Evolutionary conservation across 1,140 invertebrate genomes (phyloP).

Genomic region (Drosophila orena): DNA sequence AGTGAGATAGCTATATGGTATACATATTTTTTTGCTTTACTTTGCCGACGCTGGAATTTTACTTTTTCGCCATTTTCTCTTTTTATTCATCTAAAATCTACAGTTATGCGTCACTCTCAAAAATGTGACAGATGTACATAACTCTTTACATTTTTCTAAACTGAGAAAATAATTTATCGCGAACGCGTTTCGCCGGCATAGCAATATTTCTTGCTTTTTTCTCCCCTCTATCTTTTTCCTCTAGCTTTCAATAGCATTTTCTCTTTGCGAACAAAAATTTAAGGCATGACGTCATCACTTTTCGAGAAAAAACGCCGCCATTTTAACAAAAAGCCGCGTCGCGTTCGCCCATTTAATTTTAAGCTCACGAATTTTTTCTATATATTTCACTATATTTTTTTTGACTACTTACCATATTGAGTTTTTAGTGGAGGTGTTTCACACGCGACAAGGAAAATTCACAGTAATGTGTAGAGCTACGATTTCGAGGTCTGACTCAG

Average conservation of each 20-base stretch:
- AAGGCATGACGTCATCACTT: constrained; percentile 60
- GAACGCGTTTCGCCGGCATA: not conserved
- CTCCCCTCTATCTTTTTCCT: not conserved
- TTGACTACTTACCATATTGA: constrained; percentile 70
- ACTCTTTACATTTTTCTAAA: too few relatives aligned
- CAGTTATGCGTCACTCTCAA: not conserved
- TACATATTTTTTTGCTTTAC: constrained; percentile 28
- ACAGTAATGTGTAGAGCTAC: constrained; percentile 55
- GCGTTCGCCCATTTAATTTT: not conserved
- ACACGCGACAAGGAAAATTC: constrained; percentile 65
- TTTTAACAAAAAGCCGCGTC: constrained; percentile 3
- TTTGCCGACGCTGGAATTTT: constrained; percentile 7
- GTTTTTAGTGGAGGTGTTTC: constrained; percentile 43
- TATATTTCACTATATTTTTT: not conserved
- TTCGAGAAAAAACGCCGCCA: constrained; percentile 11
- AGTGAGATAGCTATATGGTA: constrained; percentile 13
- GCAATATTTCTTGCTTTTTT: too few relatives aligned
- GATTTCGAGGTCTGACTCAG: constrained; percentile 47
- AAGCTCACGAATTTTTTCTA: not conserved
- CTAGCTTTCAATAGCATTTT: constrained; percentile 1
- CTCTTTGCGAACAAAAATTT: not conserved
- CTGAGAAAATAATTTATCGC: too few relatives aligned
- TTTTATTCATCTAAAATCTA: not conserved
- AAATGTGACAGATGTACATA: too few relatives aligned
- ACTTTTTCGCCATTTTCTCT: constrained; percentile 8